Percentiles rank a stretch among this genome's conserved stretches.
phyloP scores from a whole-genome alignment of 2,113 vertebrate species.

The Ophthalmolycus amberensis region DNA sequence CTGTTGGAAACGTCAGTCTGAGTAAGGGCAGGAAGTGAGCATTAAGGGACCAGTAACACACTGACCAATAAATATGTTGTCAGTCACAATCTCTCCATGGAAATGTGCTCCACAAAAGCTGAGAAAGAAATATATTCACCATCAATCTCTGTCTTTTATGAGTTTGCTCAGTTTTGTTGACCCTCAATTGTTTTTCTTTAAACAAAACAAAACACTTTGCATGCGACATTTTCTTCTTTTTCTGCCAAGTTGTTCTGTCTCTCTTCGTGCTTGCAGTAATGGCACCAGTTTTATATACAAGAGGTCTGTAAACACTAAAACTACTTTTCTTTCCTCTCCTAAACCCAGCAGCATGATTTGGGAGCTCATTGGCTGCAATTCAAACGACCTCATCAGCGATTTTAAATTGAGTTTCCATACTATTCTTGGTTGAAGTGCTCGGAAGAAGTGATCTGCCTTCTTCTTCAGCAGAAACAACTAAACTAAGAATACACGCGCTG shows the following conservation, averaged over 20 bases:
- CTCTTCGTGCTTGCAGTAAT: background rate
- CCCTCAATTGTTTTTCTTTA: background rate
- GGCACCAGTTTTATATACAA: background rate
- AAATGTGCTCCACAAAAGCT: background rate
- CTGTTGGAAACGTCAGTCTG: background rate
- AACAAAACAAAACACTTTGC: background rate
- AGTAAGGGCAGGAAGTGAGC: background rate
- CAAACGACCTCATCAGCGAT: slow-evolving; percentile 1
- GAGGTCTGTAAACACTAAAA: slow-evolving; percentile 12
- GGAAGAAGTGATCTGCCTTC: background rate
- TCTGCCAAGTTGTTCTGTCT: background rate
- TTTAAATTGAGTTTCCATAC: slow-evolving; percentile 1
- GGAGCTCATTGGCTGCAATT: background rate
- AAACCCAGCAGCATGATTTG: background rate
- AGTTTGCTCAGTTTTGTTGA: background rate
- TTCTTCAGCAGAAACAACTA: background rate
- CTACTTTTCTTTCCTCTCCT: background rate
- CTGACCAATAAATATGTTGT: background rate
- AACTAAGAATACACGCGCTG: background rate
- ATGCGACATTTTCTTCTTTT: background rate
- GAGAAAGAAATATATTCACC: background rate
- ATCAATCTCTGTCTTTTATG: background rate
- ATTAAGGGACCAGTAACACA: slow-evolving; percentile 3
- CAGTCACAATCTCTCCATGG: background rate
- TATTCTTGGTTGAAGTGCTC: background rate